Evolutionary conservation across 1,140 invertebrate genomes (phyloP).

Genomic region (honey bee (Apis mellifera)): DNA sequence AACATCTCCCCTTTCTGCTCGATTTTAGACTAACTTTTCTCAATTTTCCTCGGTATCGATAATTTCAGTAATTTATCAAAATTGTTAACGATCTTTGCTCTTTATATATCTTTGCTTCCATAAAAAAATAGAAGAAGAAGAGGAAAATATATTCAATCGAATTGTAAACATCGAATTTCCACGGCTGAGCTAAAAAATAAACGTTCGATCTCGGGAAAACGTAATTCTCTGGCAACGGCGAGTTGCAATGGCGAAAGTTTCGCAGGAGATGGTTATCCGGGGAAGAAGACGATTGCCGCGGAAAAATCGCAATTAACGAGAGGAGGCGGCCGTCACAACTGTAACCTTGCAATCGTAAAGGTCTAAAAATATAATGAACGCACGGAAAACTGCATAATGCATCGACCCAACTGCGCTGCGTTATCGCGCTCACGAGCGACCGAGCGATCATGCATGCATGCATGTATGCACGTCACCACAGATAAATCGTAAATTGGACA

Average conservation of each 20-base stretch:
- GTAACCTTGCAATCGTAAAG: slow-evolving; percentile 65
- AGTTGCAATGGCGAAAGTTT: background rate
- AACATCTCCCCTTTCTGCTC: no score
- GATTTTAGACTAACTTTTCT: no score
- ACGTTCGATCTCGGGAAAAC: slow-evolving; percentile 3
- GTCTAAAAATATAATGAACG: slow-evolving; percentile 72
- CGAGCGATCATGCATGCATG: slow-evolving; percentile 41
- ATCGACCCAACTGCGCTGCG: slow-evolving; percentile 54
- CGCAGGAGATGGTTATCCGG: slow-evolving; percentile 24
- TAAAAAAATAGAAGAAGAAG: no score
- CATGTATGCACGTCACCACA: slow-evolving; percentile 58
- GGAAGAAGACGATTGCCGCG: slow-evolving; percentile 21
- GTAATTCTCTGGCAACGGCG: background rate
- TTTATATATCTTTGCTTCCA: no score
- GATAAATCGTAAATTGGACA: slow-evolving; percentile 74
- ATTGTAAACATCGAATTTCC: no score
- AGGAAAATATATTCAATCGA: no score
- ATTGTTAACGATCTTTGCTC: no score
- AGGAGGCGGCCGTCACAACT: slow-evolving; percentile 31
- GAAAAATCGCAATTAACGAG: slow-evolving; percentile 51
- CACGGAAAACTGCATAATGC: slow-evolving; percentile 67
- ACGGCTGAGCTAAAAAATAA: no score
- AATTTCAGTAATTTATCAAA: no score
- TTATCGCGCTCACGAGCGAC: slow-evolving; percentile 56
- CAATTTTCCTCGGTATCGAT: no score